These are phyloP conservation scores for Synanthedon tipuliformis DNA, from an alignment of 2,888 invertebrate genomes.

Conservation along the genomic window DNA sequence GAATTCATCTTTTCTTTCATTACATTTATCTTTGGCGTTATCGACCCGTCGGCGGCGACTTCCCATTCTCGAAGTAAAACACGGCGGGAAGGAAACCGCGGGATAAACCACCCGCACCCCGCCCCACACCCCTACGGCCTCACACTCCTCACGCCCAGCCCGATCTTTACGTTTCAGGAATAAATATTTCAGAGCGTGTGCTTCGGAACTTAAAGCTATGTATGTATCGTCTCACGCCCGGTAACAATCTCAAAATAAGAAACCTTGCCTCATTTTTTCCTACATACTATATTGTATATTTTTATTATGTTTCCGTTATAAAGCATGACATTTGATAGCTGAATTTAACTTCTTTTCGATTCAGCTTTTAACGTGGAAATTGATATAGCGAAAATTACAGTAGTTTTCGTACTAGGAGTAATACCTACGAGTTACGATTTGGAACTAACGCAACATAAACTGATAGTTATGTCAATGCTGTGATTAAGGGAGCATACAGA, in stretches of 20 bases:
- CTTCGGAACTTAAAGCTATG: slow-evolving; percentile 69
- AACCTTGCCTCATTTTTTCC: slow-evolving; percentile 5
- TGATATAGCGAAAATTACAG: no score
- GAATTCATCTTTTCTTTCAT: slow-evolving; percentile 21
- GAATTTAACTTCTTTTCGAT: no score
- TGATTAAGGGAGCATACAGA: no score
- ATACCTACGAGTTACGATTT: no score
- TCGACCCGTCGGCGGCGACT: slow-evolving; percentile 69
- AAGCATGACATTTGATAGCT: no score
- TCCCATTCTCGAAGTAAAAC: slow-evolving; percentile 71
- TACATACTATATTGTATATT: no score
- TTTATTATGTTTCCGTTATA: no score
- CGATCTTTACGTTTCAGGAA: slow-evolving; percentile 71
- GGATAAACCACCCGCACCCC: slow-evolving; percentile 55
- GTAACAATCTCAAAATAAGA: slow-evolving; percentile 66
- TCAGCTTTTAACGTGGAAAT: no score
- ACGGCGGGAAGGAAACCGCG: slow-evolving; percentile 70
- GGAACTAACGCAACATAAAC: no score
- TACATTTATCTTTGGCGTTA: slow-evolving; percentile 58
- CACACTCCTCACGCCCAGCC: slow-evolving; percentile 20
- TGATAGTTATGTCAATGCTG: no score
- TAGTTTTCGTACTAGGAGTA: no score
- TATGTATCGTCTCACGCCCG: slow-evolving; percentile 49
- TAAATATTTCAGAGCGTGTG: slow-evolving; percentile 71
- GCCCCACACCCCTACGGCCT: slow-evolving; percentile 18